A percentile compares a stretch with the other conserved stretches of the same genome.
Evolutionary conservation across 2,797 vertebrate genomes (phyloP).

Genomic region (Stomatorhinus walkeri): DNA sequence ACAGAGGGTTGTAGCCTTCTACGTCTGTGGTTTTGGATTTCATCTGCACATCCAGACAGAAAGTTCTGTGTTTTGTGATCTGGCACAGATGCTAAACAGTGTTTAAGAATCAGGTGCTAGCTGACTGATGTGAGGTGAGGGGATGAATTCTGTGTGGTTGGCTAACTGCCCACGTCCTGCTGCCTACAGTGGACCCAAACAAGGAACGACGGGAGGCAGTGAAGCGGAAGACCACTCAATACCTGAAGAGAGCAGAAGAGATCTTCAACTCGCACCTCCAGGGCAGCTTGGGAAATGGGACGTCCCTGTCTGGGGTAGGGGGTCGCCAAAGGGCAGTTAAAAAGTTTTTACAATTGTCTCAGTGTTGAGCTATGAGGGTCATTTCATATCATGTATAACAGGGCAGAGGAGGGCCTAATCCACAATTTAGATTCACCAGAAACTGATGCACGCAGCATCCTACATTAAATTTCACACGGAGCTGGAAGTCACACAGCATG

Average conservation of each 20-base stretch:
- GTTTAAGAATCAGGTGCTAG: background rate
- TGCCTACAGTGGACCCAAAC: conserved; percentile 82
- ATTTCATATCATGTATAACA: background rate
- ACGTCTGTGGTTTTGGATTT: background rate
- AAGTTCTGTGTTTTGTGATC: background rate
- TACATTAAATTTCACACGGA: background rate
- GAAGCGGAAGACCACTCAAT: conserved; percentile 91
- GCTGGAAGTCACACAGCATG: background rate
- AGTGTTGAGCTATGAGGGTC: background rate
- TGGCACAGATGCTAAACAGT: background rate
- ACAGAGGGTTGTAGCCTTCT: background rate
- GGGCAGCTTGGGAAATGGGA: conserved; percentile 64
- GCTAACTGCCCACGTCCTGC: background rate
- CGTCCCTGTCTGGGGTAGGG: conserved; percentile 69
- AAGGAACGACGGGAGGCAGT: conserved; percentile 90
- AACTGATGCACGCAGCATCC: background rate
- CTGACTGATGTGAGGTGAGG: background rate
- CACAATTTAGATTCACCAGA: background rate
- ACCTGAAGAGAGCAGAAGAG: conserved; percentile 88
- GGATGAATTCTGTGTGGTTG: background rate
- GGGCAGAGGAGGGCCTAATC: background rate
- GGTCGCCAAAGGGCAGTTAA: background rate
- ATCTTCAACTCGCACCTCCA: conserved; percentile 95
- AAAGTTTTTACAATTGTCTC: background rate
- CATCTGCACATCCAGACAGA: background rate